These are phyloP conservation scores for Macrotrachela quadricornifera DNA, from an alignment of 1,140 invertebrate species.

Conservation along the genomic window DNA sequence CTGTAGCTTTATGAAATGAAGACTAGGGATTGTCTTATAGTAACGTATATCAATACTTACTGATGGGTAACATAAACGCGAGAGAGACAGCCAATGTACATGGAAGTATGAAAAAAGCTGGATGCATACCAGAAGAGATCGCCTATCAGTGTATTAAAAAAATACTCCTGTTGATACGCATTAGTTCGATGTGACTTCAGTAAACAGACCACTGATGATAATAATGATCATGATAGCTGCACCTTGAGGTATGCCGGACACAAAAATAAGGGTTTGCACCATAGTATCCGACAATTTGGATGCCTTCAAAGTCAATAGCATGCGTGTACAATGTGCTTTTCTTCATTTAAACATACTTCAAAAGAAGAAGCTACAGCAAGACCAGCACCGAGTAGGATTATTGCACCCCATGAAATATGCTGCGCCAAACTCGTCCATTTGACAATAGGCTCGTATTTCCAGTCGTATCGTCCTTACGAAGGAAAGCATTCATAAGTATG, in stretches of 20 bases:
- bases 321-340: background rate
- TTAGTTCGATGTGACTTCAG: conserved; percentile 34
- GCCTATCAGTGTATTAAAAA: too few relatives aligned
- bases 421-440: conserved; percentile 33
- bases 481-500: conserved; percentile 57
- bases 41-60: conserved; percentile 39
- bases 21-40: conserved; percentile 19
- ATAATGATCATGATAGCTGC: conserved; percentile 14
- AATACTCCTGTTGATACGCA: too few relatives aligned
- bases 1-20: background rate
- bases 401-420: conserved; percentile 32
- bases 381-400: conserved; percentile 45
- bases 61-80: conserved; percentile 52
- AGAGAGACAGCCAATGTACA: conserved; percentile 49
- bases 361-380: conserved; percentile 50
- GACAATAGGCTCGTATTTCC: conserved; percentile 55
- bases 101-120: conserved; percentile 64
- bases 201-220: conserved; percentile 23
- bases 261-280: too few relatives aligned
- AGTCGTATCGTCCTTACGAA: conserved; percentile 52
- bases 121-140: conserved; percentile 39
- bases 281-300: too few relatives aligned
- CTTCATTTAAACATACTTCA: conserved; percentile 12
- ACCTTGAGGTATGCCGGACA: too few relatives aligned
- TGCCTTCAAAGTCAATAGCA: too few relatives aligned